These are phyloP conservation scores for Enteromius mattozi DNA, from an alignment of 2,797 vertebrate species.

Conservation along the genomic window DNA sequence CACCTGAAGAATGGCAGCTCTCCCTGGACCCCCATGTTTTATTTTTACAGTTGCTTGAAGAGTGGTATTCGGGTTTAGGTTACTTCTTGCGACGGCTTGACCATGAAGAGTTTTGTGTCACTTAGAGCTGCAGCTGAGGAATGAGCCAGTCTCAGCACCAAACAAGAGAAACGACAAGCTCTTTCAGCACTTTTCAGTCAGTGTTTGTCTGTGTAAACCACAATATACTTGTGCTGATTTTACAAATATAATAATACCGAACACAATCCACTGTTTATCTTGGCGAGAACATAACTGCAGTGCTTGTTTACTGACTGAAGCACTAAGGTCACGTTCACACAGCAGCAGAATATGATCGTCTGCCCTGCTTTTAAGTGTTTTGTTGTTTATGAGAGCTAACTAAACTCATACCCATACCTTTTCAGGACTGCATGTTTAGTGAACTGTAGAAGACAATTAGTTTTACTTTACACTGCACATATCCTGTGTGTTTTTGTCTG, in stretches of 20 bases:
- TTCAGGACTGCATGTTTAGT: not conserved
- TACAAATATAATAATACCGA: conserved; percentile 2
- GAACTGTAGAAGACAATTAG: not conserved
- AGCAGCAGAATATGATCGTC: not conserved
- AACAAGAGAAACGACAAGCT: not conserved
- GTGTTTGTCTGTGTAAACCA: conserved; percentile 4
- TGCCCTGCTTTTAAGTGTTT: not conserved
- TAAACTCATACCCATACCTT: not conserved
- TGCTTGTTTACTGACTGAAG: not conserved
- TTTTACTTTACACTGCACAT: not conserved
- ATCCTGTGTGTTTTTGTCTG: not conserved
- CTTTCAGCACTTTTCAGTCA: not conserved
- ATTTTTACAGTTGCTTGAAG: conserved; percentile 82
- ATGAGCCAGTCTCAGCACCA: conserved; percentile 21
- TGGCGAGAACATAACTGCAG: not conserved
- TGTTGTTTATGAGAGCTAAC: not conserved
- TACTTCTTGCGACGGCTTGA: conserved; percentile 79
- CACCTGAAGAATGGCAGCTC: conserved; percentile 73
- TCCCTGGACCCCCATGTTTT: conserved; percentile 79
- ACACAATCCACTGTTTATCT: conserved; percentile 16
- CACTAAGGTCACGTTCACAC: not conserved
- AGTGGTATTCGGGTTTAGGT: conserved; percentile 80
- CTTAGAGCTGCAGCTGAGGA: conserved; percentile 61
- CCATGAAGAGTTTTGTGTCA: conserved; percentile 73
- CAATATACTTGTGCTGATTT: conserved; percentile 29